Conservation (phyloP, 2,888 invertebrate genomes). For the Agrilus mali region DNA sequence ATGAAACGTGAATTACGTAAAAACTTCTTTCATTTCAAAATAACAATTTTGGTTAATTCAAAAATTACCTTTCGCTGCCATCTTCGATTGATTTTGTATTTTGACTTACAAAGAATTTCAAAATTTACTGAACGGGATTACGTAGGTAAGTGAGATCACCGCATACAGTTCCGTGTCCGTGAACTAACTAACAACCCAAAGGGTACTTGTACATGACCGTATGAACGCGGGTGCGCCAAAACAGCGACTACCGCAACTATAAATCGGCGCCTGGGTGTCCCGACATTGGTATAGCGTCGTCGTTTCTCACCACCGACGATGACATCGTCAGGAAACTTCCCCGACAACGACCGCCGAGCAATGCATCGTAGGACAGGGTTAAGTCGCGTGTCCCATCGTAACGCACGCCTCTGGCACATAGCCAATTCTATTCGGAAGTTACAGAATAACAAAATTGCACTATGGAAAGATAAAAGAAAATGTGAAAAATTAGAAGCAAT, state of each 20-base stretch:
- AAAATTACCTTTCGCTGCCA: no score
- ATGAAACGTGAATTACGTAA: no score
- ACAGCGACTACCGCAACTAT: slow-evolving; percentile 15
- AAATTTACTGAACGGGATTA: no score
- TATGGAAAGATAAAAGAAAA: neutral
- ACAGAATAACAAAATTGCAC: neutral
- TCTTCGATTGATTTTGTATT: no score
- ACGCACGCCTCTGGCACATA: slow-evolving; percentile 13
- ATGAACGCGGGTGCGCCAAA: slow-evolving; percentile 15
- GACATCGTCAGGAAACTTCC: slow-evolving; percentile 22
- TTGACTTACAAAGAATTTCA: no score
- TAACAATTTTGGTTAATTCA: no score
- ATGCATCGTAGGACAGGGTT: no score
- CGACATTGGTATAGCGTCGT: slow-evolving; percentile 24
- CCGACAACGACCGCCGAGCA: slow-evolving; percentile 8
- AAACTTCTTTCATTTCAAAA: no score
- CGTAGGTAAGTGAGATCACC: no score
- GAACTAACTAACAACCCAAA: neutral
- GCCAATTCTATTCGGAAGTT: slow-evolving; percentile 8
- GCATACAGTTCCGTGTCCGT: no score
- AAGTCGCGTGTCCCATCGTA: slow-evolving; percentile 1
- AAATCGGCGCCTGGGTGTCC: slow-evolving; percentile 36
- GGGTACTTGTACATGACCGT: slow-evolving; percentile 1
- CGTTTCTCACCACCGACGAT: neutral
- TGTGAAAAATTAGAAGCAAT: no score